Base-by-base conservation (phyloP, 1,140 invertebrate species). In the Druon quercuslanigerum region DNA sequence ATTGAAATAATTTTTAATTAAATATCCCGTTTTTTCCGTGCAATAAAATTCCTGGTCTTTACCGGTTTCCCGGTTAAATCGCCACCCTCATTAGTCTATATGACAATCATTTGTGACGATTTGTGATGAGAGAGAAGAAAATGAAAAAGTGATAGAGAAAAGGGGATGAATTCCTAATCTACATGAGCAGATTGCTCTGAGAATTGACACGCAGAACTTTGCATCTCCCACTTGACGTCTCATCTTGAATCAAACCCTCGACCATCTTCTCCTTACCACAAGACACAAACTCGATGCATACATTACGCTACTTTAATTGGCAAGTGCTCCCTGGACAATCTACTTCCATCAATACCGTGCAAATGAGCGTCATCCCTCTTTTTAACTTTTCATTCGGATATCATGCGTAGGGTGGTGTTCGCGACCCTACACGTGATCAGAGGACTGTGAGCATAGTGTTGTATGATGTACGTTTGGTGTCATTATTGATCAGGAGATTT, bases 111-210 rank as follows among this genome's bases (percentile, higher is more conserved):
- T 46, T 9, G 9, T 46, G 40, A 46, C 40, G 14, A 72, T 20
- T 50, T 51, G 6, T 19, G 72, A 79, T 57, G 54, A 73, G 71
- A 70, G 74, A 82, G 80, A 79, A 82, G 79, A 82, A 71, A 66
- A 60, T 78, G 60, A 19, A 74, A 71, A n/a, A 52, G 54, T 50
- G 57, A 73, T 71, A 66, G 74, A 52, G 56, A 56, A 72, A 3
- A 33, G n/a, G 50, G 72, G 17, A 51, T 20, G 14, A 50, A 46
- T 60, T 60, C 78, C 89, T 91, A 90, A 90, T 91, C 89, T 90
- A 86, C 89, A 91, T 91, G 83, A 80, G 85, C 83, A 91, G 89
- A 90, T 91, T 91, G 90, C 88, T 90, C 86, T 88, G 90, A 90
- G 90, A 90, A 90, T 91, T 90, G 90, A 91, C 89, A 88, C 82